Evolutionary conservation across 1,140 invertebrate species (phyloP).

Genomic region (Lycorma delicatula): DNA sequence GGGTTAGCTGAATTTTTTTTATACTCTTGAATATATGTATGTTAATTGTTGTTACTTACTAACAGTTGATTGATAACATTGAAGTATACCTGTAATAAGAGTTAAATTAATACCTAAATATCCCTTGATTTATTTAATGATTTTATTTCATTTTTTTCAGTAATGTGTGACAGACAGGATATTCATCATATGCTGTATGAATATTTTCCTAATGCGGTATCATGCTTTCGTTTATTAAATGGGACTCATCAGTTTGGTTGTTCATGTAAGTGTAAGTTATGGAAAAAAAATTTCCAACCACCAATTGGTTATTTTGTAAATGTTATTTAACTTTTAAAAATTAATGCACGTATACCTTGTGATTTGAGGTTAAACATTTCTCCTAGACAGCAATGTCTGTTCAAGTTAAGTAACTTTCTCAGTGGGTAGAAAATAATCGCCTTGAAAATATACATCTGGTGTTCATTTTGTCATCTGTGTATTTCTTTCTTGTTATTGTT

Average conservation of each 20-base stretch:
- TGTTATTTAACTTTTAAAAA: not conserved
- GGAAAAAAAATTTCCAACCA: not conserved
- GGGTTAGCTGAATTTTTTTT: too few species aligned
- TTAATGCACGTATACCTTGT: not conserved
- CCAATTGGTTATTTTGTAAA: too few species aligned
- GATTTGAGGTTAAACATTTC: not conserved
- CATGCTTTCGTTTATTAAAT: conserved; percentile 82
- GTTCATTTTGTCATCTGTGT: too few species aligned
- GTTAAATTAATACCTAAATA: too few species aligned
- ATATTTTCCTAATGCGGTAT: conserved; percentile 54
- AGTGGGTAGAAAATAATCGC: too few species aligned
- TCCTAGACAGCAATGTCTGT: not conserved
- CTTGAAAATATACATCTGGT: too few species aligned
- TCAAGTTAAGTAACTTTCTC: not conserved
- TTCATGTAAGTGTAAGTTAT: conserved; percentile 56
- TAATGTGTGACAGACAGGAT: conserved; percentile 8
- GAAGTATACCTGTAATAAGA: too few species aligned
- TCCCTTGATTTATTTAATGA: too few species aligned
- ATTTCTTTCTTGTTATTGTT: too few species aligned
- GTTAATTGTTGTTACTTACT: too few species aligned
- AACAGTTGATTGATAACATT: too few species aligned
- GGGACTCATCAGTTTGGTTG: conserved; percentile 89
- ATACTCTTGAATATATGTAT: too few species aligned
- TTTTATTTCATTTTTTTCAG: conserved; percentile 2
- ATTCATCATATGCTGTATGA: conserved; percentile 66